These are phyloP conservation scores for Neolamprologus sp. DNA, from an alignment of 2,113 vertebrate species.

Conservation along the genomic window DNA sequence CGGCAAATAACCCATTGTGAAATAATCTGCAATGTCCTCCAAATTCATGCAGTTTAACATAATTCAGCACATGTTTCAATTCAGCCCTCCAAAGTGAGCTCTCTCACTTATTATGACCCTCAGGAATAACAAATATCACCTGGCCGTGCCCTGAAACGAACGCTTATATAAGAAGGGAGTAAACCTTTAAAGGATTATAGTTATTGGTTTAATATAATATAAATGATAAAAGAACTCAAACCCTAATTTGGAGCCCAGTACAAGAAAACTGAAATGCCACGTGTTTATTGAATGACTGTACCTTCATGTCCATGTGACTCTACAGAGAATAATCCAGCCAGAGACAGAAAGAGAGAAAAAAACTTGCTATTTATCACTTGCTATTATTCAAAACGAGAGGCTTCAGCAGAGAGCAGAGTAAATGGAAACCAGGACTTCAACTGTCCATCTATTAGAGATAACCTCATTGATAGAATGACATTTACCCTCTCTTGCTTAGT, in stretches of 20 bases:
- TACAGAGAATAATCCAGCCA: neutral
- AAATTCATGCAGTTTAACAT: neutral
- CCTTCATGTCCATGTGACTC: neutral
- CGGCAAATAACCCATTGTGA: neutral
- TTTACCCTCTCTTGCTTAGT: constrained; percentile 38
- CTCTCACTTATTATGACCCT: neutral
- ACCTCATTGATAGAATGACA: constrained; percentile 52
- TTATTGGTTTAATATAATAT: neutral
- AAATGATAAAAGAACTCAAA: neutral
- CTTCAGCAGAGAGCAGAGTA: constrained; percentile 4
- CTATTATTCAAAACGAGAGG: neutral
- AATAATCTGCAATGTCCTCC: neutral
- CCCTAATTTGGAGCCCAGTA: neutral
- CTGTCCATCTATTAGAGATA: constrained; percentile 52
- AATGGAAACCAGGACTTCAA: constrained; percentile 48
- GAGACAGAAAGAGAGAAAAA: neutral
- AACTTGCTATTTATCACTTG: neutral
- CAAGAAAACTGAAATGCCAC: neutral
- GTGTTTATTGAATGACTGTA: neutral
- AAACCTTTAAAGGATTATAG: neutral
- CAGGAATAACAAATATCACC: neutral
- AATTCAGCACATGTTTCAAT: neutral
- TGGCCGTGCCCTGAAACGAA: fast-evolving
- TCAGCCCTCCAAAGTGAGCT: neutral
- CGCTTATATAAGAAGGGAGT: neutral